These are phyloP conservation scores for Megastigmus dorsalis DNA, from an alignment of 2,888 invertebrate species.

Conservation along the genomic window DNA sequence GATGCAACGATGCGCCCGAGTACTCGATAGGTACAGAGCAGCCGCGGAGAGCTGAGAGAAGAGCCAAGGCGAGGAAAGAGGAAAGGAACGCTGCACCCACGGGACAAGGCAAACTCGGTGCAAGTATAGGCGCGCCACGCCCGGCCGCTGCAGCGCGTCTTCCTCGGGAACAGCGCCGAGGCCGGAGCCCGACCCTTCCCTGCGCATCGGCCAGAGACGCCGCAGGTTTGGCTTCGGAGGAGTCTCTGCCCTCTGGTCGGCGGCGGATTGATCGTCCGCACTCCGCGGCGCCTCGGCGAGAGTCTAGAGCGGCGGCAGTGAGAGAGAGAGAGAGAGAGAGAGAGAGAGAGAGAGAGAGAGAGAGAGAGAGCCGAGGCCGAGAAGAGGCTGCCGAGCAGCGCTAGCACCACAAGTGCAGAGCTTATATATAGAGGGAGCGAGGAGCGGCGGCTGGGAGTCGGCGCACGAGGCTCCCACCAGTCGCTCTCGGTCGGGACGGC, in stretches of 20 bases:
- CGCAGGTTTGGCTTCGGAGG: too few relatives aligned
- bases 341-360: neutral
- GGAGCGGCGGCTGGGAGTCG: too few relatives aligned
- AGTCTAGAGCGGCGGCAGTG: neutral
- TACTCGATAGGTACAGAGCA: neutral
- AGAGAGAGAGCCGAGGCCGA: neutral
- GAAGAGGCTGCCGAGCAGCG: too few relatives aligned
- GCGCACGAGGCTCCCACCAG: too few relatives aligned
- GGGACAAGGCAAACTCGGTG: too few relatives aligned
- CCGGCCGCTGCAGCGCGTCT: neutral
- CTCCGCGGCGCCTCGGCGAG: neutral
- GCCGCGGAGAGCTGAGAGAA: neutral
- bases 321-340: neutral
- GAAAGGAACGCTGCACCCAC: too few relatives aligned
- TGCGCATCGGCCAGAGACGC: too few relatives aligned
- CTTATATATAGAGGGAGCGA: too few relatives aligned
- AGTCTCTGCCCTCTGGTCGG: too few relatives aligned
- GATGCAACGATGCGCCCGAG: too few relatives aligned
- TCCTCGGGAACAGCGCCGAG: neutral
- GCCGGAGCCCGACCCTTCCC: too few relatives aligned
- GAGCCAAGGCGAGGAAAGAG: neutral
- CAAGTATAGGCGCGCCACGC: neutral
- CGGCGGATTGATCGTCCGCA: neutral
- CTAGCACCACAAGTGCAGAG: too few relatives aligned
- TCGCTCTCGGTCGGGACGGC: conserved; percentile 42